Conservation (phyloP, 2,797 vertebrate species). For the Falco biarmicus region DNA sequence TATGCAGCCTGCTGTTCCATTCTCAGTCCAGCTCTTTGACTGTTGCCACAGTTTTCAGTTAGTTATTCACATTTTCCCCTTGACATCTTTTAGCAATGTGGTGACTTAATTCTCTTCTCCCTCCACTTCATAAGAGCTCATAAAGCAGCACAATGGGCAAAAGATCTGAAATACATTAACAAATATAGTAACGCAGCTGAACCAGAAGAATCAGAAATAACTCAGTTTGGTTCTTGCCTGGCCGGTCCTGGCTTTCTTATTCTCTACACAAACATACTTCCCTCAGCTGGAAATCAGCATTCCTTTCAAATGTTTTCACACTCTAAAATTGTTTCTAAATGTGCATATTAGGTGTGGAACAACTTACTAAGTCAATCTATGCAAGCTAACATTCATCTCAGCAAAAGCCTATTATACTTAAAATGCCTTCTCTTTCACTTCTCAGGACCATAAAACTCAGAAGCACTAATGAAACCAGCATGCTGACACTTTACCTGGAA, state of each 20-base stretch:
- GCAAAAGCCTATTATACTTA: neutral
- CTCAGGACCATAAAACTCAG: slow-evolving; percentile 1
- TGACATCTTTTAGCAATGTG: neutral
- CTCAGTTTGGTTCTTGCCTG: neutral
- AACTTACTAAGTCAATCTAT: neutral
- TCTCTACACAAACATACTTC: neutral
- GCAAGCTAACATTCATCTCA: neutral
- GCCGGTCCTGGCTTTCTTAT: neutral
- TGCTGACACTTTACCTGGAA: neutral
- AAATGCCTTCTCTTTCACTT: neutral
- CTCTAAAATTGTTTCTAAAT: slow-evolving; percentile 36
- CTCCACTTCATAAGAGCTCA: neutral
- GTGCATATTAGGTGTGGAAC: slow-evolving; percentile 34
- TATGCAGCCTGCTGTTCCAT: neutral
- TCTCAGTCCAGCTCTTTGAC: neutral
- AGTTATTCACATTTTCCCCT: neutral
- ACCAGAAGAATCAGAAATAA: slow-evolving; percentile 3
- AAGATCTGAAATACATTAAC: neutral
- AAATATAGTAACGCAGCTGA: neutral
- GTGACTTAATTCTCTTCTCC: neutral
- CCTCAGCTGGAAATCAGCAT: slow-evolving; percentile 40
- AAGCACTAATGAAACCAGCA: neutral
- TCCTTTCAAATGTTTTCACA: slow-evolving; percentile 29
- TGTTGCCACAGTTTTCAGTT: neutral
- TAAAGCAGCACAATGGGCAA: neutral